Percentiles rank a stretch among this genome's conserved stretches.
phyloP scores from a whole-genome alignment of 2,888 invertebrate species.

The Harpalus rubripes region DNA sequence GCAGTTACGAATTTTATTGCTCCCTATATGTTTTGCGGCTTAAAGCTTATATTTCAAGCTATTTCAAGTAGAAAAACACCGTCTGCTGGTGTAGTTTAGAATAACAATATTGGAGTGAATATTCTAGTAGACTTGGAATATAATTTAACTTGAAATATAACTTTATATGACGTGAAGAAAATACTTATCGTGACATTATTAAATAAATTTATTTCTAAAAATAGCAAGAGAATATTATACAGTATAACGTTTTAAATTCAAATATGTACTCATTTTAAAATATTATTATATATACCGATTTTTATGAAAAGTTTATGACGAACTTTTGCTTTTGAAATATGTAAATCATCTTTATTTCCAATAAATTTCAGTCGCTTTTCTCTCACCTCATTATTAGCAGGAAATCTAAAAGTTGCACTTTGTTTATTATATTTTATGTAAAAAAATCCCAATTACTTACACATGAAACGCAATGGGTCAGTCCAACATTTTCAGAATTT shows the following conservation, averaged over 20 bases:
- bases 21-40: background rate
- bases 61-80: background rate
- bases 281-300: too few relatives aligned
- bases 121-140: background rate
- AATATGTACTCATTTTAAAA: too few relatives aligned
- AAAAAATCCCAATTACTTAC: too few relatives aligned
- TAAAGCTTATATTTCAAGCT: background rate
- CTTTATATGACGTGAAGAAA: background rate
- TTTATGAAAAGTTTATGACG: too few relatives aligned
- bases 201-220: background rate
- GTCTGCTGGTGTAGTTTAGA: background rate
- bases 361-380: too few relatives aligned
- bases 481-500: too few relatives aligned
- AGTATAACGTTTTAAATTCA: background rate
- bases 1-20: background rate
- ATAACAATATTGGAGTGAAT: background rate
- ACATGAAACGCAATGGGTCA: too few relatives aligned
- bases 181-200: background rate
- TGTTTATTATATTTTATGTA: too few relatives aligned
- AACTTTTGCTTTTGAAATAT: too few relatives aligned
- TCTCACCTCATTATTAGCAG: too few relatives aligned
- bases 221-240: background rate
- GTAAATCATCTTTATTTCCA: too few relatives aligned
- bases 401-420: too few relatives aligned
- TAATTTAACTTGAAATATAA: background rate